Base-by-base conservation (phyloP, 2,888 invertebrate species). In the Drymonia ruficornis region DNA sequence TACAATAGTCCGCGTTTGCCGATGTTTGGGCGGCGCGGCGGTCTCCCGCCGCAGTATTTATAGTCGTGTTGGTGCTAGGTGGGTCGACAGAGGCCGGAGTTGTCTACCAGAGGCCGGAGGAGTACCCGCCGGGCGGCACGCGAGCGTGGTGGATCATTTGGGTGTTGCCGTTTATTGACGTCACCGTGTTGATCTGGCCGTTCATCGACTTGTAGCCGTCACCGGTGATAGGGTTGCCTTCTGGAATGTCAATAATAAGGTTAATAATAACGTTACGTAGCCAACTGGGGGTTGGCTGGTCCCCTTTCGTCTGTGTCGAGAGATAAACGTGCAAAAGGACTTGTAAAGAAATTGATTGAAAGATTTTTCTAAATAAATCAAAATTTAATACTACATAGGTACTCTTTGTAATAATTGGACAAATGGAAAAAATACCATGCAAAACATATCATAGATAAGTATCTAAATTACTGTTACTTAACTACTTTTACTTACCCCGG, bases 71-170 rank as follows among this genome's bases (percentile, higher is more conserved):
- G 70, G 62, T 58, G 59, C 59, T 63, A 56, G 65, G 67, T 65
- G 70, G 74, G 60, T 65, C 59, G 52, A 56, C 45, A 51, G 18
- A 51, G 57, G 53, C 34, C 47, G 55, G 34, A 58, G 50, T 49
- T 59, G 75, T 81, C 94, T 95, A 95, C 95, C 95, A 95, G 65
- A 95, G 94, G 66, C 95, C 95, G 66, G 95, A 95, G 65, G 95
- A 95, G 82, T 88, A 95, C 49, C 95, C 95, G 72, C 95, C 95
- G 50, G 95, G 95, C 50, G 95, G 95, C 65, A 95, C 94, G 82
- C 95, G 95, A 78, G 85, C 89, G 76, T 94, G 93, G 60, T 83
- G 79, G 67, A 86, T 84, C 65, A 86, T 77, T 63, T 84, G 84
- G 78, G 82, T 90, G 78, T 81, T 82, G 63, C 91, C 90, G 74